phyloP scores from a whole-genome alignment of 2,797 vertebrate species.

The Euphonia xanthogaster region DNA sequence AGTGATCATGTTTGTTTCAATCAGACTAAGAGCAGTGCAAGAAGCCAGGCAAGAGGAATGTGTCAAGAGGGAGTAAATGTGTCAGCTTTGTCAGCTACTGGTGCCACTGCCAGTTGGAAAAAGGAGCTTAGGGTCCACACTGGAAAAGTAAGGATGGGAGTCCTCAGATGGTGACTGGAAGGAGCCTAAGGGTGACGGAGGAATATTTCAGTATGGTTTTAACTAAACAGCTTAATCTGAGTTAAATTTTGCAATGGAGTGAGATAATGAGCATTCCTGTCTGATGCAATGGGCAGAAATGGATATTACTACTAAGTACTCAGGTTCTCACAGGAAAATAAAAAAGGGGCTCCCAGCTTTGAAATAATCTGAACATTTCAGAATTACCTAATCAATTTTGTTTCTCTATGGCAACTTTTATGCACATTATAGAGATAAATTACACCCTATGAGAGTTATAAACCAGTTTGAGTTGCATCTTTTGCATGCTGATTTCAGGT shows the following conservation, averaged over 20 bases:
- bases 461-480: not conserved
- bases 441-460: not conserved
- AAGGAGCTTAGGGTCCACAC: not conserved
- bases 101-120: not conserved
- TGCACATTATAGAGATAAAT: not conserved
- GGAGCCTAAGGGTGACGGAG: not conserved
- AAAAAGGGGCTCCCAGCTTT: not conserved
- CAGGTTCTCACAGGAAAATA: not conserved
- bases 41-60: not conserved
- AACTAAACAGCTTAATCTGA: not conserved
- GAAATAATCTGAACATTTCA: not conserved
- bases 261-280: not conserved
- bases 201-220: not conserved
- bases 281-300: not conserved
- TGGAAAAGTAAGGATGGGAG: not conserved
- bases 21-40: not conserved
- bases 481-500: not conserved
- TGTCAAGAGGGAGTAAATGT: not conserved
- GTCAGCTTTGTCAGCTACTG: not conserved
- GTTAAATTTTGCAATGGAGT: not conserved
- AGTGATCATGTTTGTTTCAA: not conserved
- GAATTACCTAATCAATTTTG: not conserved
- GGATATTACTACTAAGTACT: not conserved
- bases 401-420: not conserved
- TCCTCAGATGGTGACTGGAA: not conserved